A percentile compares a stretch with the other conserved stretches of the same genome.
Evolutionary conservation across 1,140 invertebrate species (phyloP).

Genomic region (Maniola jurtina): DNA sequence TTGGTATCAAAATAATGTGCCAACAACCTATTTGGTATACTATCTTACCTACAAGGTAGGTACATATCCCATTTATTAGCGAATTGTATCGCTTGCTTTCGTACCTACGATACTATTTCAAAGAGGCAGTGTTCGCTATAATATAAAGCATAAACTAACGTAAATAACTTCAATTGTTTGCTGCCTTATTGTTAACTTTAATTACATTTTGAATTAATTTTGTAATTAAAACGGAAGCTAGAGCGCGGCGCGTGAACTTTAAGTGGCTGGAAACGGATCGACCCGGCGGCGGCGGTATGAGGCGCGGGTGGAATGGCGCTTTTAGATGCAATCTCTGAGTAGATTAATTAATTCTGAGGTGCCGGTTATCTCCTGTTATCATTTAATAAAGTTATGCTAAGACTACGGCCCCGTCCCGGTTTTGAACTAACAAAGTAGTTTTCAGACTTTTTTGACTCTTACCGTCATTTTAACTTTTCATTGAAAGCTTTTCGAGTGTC

Average conservation of each 20-base stretch:
- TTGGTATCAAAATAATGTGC: too few relatives aligned
- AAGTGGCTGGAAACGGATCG: slow-evolving; percentile 78
- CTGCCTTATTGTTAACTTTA: slow-evolving; percentile 78
- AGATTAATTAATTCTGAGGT: slow-evolving; percentile 79
- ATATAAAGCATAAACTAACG: slow-evolving; percentile 76
- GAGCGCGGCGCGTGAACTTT: slow-evolving; percentile 76
- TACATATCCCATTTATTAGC: neutral
- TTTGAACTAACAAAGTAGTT: neutral
- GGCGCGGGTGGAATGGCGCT: slow-evolving; percentile 53
- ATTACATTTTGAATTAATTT: slow-evolving; percentile 80
- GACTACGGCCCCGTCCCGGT: slow-evolving; percentile 6
- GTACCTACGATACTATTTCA: slow-evolving; percentile 7
- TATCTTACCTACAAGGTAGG: too few relatives aligned
- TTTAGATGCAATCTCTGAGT: slow-evolving; percentile 78
- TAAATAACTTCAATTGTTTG: slow-evolving; percentile 79
- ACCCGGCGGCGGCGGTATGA: slow-evolving; percentile 50
- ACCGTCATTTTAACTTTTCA: too few relatives aligned
- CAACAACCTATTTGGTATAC: too few relatives aligned
- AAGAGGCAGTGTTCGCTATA: slow-evolving; percentile 38
- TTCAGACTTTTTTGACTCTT: neutral
- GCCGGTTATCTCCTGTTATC: slow-evolving; percentile 75
- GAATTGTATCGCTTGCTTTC: neutral
- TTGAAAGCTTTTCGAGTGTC: too few relatives aligned
- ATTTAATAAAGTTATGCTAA: slow-evolving; percentile 73
- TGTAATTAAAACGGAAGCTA: slow-evolving; percentile 79